Evolutionary conservation across 2,113 vertebrate genomes (phyloP), one percentile per base, ranked within the genome.

Genomic region (Lucifuga dentata): DNA sequence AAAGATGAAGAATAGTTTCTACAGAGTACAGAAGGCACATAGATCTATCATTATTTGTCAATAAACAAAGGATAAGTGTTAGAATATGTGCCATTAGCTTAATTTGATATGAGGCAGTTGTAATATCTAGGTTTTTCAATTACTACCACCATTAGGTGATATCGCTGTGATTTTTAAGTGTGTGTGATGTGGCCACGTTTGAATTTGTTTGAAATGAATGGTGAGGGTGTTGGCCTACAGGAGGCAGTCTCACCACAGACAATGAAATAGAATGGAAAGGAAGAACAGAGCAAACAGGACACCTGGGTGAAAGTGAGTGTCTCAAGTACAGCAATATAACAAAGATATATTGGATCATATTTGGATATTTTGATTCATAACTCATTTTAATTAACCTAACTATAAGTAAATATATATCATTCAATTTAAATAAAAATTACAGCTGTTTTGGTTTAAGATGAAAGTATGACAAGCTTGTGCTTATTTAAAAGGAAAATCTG

Each of bases 191-290:
- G 26, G 11, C 4, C 4, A 40, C 26, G 15, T 7, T 5, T n/a
- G n/a, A n/a, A n/a, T n/a, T n/a, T n/a, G 9, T 13, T 52, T 21
- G 0, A 51, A 23, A 29, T 12, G n/a, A 17, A 8, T 3, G 7
- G 2, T 23, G 15, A 51, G 36, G 24, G 5, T 46, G 0, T 67
- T 74, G 51, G 23, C 86, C 87, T 57, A 2, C 50, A 91, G 90
- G 45, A 86, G 90, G 88, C 81, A 80, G 71, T 86, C 40, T 86
- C 19, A 38, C 46, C 62, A 46, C 41, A 66, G 38, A 9, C 17
- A 60, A 24, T 11, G 51, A 44, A 17, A 33, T 15, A 13, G 24
- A 69, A n/a, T n/a, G n/a, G n/a, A n/a, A n/a, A n/a, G n/a, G n/a
- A n/a, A n/a, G n/a, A n/a, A n/a, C n/a, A n/a, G 33, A 51, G 66